Conservation (phyloP, 2,888 invertebrate genomes). For the Drosophila anomelani region DNA sequence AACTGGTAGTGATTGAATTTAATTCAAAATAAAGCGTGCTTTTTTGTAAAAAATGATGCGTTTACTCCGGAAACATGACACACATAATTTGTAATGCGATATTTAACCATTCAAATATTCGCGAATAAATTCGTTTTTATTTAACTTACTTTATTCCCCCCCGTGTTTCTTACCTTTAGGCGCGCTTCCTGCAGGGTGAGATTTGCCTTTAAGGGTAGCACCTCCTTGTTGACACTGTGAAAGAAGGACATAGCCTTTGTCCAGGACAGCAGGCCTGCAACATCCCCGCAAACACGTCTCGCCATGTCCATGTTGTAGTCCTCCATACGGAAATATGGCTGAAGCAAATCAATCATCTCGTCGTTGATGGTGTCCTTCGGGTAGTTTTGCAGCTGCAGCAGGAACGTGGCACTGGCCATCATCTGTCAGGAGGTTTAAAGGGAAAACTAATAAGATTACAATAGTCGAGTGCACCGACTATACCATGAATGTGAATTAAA, state of each 20-base stretch:
- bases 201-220: slow-evolving; percentile 96
- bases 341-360: slow-evolving; percentile 97
- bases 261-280: slow-evolving; percentile 97
- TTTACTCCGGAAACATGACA: not conserved
- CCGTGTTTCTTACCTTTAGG: slow-evolving; percentile 87
- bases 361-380: slow-evolving; percentile 98
- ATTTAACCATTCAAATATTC: not conserved
- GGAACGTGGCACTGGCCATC: slow-evolving; percentile 97
- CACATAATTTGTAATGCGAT: not conserved
- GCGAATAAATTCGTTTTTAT: no score
- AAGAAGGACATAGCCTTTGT: slow-evolving; percentile 98
- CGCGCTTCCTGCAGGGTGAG: slow-evolving; percentile 95
- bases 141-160: no score
- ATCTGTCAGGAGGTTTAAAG: slow-evolving; percentile 86
- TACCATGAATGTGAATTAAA: not conserved
- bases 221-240: slow-evolving; percentile 98
- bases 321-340: slow-evolving; percentile 97
- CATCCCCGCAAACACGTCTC: slow-evolving; percentile 97
- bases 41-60: not conserved
- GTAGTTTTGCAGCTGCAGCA: slow-evolving; percentile 96
- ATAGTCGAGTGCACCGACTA: slow-evolving; percentile 22
- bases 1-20: not conserved
- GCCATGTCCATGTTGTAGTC: slow-evolving; percentile 99
- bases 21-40: not conserved
- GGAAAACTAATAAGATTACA: not conserved